Evolutionary conservation across 1,140 invertebrate genomes (phyloP), one percentile per base, ranked within the genome.

Genomic region (Sycobia sp.): DNA sequence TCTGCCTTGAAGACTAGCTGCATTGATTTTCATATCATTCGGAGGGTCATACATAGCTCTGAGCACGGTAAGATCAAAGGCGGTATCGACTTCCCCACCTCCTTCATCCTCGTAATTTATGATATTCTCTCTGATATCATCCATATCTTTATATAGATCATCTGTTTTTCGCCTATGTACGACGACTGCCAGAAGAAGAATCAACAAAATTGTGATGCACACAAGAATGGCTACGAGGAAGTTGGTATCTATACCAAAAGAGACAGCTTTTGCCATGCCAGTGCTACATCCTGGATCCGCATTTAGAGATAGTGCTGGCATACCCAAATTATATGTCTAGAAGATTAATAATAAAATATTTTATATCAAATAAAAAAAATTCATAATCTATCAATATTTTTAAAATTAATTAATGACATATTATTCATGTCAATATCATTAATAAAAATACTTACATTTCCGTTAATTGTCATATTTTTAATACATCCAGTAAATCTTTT

Each of bases 71-170:
- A 98, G 85, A 76, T 98, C 96, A 76, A 95, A 98, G 7, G 91
- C 93, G 1, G 94, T 92, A 73, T 98, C 96, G 14, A 93, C 92
- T 80, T 98, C 95, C 68, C 95, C 95, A 72, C 94, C 95, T 36
- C 96, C 96, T 82, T 98, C 96, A 71, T 98, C 96, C 77, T 97
- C 94, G 73, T 98, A 98, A 71, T 94, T 94, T 64, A 98, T 97
- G 65, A 98, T 97, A 72, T 95, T 98, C 80, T 98, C 96, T 65
- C 95, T 84, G 34, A 97, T 96, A 76, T 98, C 96, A 75, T 98
- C 95, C 69, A 94, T 89, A 73, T 97, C 95, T 74, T 96, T 96
- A 32, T 94, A 90, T 69, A 91, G 86, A 61, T 94, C 93, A 73
- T 96, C 91, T 10, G 91, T 89, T 69, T 91, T 89, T 32, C 90